These are phyloP conservation scores for Aramus guarauna DNA, from an alignment of 2,113 vertebrate genomes.

Conservation along the genomic window DNA sequence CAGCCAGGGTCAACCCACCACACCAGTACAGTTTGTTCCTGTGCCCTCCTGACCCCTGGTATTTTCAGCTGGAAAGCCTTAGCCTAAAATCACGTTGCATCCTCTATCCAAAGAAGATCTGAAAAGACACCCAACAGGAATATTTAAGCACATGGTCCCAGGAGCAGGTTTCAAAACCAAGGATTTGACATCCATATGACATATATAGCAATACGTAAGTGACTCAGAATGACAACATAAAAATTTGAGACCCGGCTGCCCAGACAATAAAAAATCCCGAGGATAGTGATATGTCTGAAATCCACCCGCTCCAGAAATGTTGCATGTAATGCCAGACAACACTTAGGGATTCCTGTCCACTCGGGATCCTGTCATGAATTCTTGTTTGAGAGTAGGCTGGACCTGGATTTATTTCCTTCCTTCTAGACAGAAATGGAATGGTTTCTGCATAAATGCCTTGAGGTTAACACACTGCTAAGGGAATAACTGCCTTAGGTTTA, in stretches of 20 bases:
- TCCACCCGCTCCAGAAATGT: background rate
- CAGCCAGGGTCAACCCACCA: no score
- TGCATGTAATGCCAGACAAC: background rate
- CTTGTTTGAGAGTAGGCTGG: background rate
- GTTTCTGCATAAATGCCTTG: background rate
- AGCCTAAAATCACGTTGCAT: background rate
- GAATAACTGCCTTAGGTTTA: background rate
- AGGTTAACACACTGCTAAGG: background rate
- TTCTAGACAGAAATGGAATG: background rate
- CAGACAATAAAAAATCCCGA: background rate
- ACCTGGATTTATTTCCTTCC: background rate
- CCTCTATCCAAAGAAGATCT: background rate
- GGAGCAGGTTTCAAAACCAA: background rate
- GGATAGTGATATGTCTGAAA: background rate
- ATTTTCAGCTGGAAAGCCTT: background rate
- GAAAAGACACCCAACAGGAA: background rate
- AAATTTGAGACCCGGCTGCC: background rate
- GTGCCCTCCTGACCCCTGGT: background rate
- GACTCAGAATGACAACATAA: background rate
- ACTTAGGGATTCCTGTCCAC: background rate
- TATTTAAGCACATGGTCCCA: background rate
- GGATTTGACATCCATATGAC: background rate
- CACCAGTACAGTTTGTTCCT: background rate
- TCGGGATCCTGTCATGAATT: background rate
- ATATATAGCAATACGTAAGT: background rate